These are phyloP conservation scores for Sapajus apella DNA, from an alignment of 2,113 vertebrate genomes.

Conservation along the genomic window DNA sequence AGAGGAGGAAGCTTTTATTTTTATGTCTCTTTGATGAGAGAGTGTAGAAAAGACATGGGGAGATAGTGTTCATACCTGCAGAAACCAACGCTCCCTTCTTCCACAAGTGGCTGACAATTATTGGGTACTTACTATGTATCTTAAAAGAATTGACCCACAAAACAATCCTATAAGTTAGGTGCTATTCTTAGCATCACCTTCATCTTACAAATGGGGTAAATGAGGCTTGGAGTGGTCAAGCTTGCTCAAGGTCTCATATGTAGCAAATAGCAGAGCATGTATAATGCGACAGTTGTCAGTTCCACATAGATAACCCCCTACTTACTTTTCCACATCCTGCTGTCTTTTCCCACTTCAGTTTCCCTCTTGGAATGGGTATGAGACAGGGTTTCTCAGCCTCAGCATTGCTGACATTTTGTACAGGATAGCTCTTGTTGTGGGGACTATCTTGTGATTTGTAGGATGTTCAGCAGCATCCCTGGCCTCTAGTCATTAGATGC, in stretches of 20 bases:
- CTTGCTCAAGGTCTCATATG: background rate
- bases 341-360: background rate
- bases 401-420: background rate
- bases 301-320: background rate
- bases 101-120: background rate
- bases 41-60: background rate
- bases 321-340: background rate
- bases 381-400: background rate
- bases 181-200: background rate
- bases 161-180: background rate
- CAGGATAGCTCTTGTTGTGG: background rate
- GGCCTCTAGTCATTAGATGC: background rate
- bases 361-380: background rate
- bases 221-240: background rate
- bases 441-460: background rate
- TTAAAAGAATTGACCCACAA: background rate
- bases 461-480: background rate
- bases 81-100: background rate
- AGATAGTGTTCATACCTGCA: background rate
- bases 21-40: background rate
- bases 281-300: background rate
- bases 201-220: background rate
- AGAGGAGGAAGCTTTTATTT: background rate
- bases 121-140: background rate
- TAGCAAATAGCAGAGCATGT: background rate